A percentile compares a stretch with the other conserved stretches of the same genome.
These are phyloP conservation scores for Heliconius hewitsoni DNA, from an alignment of 1,140 invertebrate genomes.

Conservation along the genomic window DNA sequence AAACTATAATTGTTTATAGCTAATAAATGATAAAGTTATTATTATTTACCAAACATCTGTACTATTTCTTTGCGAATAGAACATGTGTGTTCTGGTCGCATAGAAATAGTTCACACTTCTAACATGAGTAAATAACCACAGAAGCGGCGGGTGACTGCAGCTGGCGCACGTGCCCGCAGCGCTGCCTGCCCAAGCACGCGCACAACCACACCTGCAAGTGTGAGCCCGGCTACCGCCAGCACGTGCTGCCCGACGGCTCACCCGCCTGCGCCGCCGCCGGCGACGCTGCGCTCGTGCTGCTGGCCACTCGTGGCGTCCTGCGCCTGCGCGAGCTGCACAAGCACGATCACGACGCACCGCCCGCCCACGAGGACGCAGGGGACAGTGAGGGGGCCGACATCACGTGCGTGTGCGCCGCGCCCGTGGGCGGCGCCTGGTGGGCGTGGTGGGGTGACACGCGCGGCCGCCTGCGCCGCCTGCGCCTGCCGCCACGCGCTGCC, in stretches of 20 bases:
- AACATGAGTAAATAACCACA: not conserved
- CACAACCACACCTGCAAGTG: constrained; percentile 84
- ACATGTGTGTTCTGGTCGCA: too few relatives aligned
- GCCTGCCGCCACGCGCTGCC: constrained; percentile 33
- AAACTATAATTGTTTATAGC: too few relatives aligned
- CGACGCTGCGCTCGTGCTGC: constrained; percentile 44
- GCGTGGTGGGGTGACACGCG: constrained; percentile 57
- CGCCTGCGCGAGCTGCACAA: constrained; percentile 57
- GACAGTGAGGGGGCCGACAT: constrained; percentile 37
- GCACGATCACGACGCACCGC: constrained; percentile 44
- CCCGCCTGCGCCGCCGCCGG: not conserved
- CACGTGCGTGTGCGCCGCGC: constrained; percentile 47
- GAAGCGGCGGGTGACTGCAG: constrained; percentile 72
- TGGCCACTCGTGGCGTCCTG: constrained; percentile 49
- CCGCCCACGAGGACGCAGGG: constrained; percentile 33
- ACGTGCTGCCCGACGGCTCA: constrained; percentile 65
- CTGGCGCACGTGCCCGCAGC: constrained; percentile 88
- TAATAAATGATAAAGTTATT: too few relatives aligned
- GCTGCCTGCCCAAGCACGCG: constrained; percentile 86
- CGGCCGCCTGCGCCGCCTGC: constrained; percentile 45
- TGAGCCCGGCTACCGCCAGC: constrained; percentile 82
- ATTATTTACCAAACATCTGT: too few relatives aligned
- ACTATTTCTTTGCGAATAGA: too few relatives aligned
- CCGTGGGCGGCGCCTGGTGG: constrained; percentile 52
- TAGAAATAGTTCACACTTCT: too few relatives aligned